Evolutionary conservation across 2,888 invertebrate species (phyloP), one percentile per base, ranked within the genome.

Genomic region (Panzeria rudis): DNA sequence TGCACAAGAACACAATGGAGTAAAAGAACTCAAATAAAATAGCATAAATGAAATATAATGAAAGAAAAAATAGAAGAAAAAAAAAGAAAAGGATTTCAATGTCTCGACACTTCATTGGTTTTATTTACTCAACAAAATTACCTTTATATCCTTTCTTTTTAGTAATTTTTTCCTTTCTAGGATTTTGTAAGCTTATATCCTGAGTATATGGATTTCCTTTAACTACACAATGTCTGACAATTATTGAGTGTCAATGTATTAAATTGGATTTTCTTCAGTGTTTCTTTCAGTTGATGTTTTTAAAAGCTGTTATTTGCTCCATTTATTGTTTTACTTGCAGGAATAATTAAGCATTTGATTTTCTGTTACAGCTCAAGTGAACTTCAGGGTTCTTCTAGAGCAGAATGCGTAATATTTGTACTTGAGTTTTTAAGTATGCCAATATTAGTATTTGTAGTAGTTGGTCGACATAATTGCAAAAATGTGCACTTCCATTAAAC

Each of bases 61-160:
- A 38, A 11, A 54, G 20, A 25, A 3, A 13, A 59, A n/a, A 38
- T n/a, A 23, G 5, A 15, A 59, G 32, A 38, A 25, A 23, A 6
- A 15, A 13, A 59, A 8, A 29, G 29, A 81, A 84, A 85, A 78
- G 54, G 44, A 81, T 72, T 84, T 82, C 68, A 69, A 64, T 72
- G 77, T 78, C 61, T 73, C 62, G 77, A 68, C 76, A 81, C 82
- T 82, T 78, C 77, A 82, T 85, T 78, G 77, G 32, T 68, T 69
- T 82, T 85, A 85, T 77, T 82, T 78, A 69, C 84, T 78, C 23
- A 77, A 62, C 29, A 54, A 69, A 82, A 85, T 82, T 78, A 78
- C 77, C 82, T 68, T 54, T 23, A 78, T 44, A 59, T 78, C 32
- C 62, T 56, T 73, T 62, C 17, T 35, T 47, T 56, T 38, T 62